phyloP scores from a whole-genome alignment of 64 coral and sea anemone species.

The Montipora capricornis region DNA sequence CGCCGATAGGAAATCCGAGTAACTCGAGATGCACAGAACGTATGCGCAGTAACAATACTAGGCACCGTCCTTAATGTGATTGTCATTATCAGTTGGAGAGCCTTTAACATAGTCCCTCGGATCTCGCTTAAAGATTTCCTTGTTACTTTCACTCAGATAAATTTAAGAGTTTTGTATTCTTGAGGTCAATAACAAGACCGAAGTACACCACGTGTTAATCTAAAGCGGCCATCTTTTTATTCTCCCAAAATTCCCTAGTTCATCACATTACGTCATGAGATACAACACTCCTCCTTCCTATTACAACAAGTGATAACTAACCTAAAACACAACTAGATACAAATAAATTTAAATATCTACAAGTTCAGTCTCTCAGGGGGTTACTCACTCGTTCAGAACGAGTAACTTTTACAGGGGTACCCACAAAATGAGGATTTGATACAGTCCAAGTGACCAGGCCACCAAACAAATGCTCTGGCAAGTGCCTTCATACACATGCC shows the following conservation, averaged over 20 bases:
- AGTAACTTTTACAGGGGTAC: constrained; percentile 20
- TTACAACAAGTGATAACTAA: background rate
- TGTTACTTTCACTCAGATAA: too few species aligned
- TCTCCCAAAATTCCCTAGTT: background rate
- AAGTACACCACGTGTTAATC: background rate
- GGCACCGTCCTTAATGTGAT: too few species aligned
- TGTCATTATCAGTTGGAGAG: too few species aligned
- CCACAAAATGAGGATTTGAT: background rate
- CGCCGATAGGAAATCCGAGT: too few species aligned
- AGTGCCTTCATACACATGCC: too few species aligned
- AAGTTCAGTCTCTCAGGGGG: background rate
- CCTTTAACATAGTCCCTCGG: too few species aligned
- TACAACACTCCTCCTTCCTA: background rate
- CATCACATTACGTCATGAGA: background rate
- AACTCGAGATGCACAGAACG: too few species aligned
- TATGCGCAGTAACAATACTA: too few species aligned
- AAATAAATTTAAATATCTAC: background rate
- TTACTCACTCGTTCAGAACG: constrained; percentile 12
- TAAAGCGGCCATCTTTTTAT: background rate
- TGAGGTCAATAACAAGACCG: too few species aligned
- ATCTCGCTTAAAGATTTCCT: too few species aligned
- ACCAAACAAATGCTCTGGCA: too few species aligned
- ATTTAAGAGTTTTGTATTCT: too few species aligned
- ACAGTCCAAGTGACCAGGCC: background rate
- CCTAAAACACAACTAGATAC: background rate